Conservation (phyloP, 2,888 invertebrate genomes). For the Drosophila anceps region DNA sequence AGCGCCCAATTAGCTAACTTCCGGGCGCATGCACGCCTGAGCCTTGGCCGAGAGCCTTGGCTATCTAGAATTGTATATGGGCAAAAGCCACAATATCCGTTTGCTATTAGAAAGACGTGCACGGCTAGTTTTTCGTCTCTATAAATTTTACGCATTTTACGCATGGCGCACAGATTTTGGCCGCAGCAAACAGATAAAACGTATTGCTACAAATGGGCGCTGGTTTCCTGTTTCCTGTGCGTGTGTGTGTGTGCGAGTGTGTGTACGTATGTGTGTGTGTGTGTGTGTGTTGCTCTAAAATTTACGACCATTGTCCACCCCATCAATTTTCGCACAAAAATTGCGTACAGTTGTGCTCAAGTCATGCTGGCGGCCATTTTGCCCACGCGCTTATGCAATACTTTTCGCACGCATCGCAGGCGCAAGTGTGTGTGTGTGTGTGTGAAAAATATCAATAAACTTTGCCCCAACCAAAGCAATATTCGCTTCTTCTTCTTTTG, state of each 20-base stretch:
- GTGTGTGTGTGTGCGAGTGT: constrained; percentile 25
- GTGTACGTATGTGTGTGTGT: neutral
- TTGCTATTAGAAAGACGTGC: constrained; percentile 66
- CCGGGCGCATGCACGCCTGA: constrained; percentile 33
- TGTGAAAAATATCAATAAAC: constrained; percentile 61
- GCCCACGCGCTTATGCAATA: constrained; percentile 59
- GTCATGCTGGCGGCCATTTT: constrained; percentile 34
- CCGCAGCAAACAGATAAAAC: constrained; percentile 58
- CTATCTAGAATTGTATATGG: constrained; percentile 54
- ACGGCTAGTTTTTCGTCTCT: constrained; percentile 52
- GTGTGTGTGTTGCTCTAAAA: constrained; percentile 55
- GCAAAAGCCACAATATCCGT: constrained; percentile 79
- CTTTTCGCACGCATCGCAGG: constrained; percentile 32
- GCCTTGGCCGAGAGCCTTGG: constrained; percentile 9
- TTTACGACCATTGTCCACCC: constrained; percentile 60
- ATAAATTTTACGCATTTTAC: constrained; percentile 60
- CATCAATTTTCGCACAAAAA: constrained; percentile 65
- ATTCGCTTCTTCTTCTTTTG: constrained; percentile 49
- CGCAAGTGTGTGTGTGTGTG: constrained; percentile 25
- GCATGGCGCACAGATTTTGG: constrained; percentile 54
- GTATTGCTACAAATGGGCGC: constrained; percentile 74
- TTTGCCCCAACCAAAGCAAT: constrained; percentile 13
- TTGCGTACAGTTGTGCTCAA: constrained; percentile 60
- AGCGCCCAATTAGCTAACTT: constrained; percentile 70
- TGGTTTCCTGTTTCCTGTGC: constrained; percentile 76